Conservation (phyloP, 2,113 vertebrate genomes). For the Macrotus californicus region DNA sequence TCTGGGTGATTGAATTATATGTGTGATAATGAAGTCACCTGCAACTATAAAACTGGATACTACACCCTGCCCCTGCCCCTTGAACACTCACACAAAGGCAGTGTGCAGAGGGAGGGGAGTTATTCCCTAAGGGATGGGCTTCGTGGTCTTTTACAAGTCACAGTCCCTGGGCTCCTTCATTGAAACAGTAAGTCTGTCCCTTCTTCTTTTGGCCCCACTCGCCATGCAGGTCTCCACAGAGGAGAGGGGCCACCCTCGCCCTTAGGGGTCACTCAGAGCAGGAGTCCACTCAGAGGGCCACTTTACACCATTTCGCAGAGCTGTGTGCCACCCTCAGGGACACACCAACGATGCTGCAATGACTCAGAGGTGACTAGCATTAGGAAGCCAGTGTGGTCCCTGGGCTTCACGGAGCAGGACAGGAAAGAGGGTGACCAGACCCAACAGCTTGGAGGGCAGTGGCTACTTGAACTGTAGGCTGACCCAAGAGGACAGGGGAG, state of each 20-base stretch:
- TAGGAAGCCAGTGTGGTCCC: background rate
- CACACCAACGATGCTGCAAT: background rate
- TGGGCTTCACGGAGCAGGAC: background rate
- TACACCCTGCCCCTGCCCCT: background rate
- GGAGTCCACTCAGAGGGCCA: background rate
- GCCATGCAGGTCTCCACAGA: background rate
- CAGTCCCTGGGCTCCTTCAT: background rate
- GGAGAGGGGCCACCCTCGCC: background rate
- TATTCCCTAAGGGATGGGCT: background rate
- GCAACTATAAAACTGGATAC: background rate
- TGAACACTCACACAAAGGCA: background rate
- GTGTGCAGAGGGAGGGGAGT: rapidly evolving
- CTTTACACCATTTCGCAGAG: background rate
- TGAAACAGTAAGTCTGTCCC: background rate
- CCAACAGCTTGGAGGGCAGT: background rate
- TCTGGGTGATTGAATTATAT: background rate
- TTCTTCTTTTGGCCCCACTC: background rate
- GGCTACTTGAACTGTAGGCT: rapidly evolving
- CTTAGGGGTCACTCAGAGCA: background rate
- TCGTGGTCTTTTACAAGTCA: background rate
- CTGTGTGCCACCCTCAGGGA: too few relatives aligned
- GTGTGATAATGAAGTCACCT: background rate
- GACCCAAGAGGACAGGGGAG: rapidly evolving
- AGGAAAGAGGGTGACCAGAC: background rate
- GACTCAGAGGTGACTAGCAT: background rate